Percentiles rank a stretch among this genome's conserved stretches.
Evolutionary conservation across 2,888 invertebrate genomes (phyloP).

Genomic region (Embidobia sp.): DNA sequence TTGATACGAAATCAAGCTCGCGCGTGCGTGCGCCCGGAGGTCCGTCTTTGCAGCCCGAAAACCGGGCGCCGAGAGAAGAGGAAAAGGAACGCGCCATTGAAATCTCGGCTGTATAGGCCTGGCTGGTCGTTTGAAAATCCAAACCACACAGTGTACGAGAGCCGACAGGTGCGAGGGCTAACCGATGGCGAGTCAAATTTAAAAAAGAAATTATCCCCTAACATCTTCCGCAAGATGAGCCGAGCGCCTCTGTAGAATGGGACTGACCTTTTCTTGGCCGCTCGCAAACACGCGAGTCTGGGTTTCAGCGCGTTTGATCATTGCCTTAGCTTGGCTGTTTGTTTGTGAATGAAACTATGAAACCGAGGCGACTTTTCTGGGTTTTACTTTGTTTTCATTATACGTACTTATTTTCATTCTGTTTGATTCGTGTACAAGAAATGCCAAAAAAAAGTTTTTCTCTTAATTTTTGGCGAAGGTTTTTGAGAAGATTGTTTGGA

Average conservation of each 20-base stretch:
- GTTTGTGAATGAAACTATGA: background rate
- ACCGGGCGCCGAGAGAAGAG: background rate
- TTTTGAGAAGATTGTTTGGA: too few relatives aligned
- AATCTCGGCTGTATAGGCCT: conserved; percentile 56
- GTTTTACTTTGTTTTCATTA: too few relatives aligned
- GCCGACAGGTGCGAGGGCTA: conserved; percentile 58
- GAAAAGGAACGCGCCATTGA: conserved; percentile 29
- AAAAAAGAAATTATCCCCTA: conserved; percentile 57
- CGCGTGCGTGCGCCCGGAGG: too few relatives aligned
- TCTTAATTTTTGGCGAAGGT: too few relatives aligned
- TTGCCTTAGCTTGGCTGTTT: background rate
- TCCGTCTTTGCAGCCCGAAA: too few relatives aligned
- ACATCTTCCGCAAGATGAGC: conserved; percentile 60
- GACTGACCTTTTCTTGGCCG: conserved; percentile 43
- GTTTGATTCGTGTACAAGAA: too few relatives aligned
- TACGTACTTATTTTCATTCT: too few relatives aligned
- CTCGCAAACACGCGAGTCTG: conserved; percentile 7
- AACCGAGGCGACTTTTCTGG: too few relatives aligned
- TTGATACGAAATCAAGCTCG: background rate
- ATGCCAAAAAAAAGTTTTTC: too few relatives aligned
- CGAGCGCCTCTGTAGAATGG: conserved; percentile 25
- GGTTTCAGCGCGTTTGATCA: background rate
- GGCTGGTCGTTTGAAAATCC: conserved; percentile 61
- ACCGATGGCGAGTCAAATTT: conserved; percentile 53
- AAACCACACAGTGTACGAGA: conserved; percentile 22